These are phyloP conservation scores for Actinernus sp. DNA, from an alignment of 92 coral and sea anemone species.

Conservation along the genomic window DNA sequence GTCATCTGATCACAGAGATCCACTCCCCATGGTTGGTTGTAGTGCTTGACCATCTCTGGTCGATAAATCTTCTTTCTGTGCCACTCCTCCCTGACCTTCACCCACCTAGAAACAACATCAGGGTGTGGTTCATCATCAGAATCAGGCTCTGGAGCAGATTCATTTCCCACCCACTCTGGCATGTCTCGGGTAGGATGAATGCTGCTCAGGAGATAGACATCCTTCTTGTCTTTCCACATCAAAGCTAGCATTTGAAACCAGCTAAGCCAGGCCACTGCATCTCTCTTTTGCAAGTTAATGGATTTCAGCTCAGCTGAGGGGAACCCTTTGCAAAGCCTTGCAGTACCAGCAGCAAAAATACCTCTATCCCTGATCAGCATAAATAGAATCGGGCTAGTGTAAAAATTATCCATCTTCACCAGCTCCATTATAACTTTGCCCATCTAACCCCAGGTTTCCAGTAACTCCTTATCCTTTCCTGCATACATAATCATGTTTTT, in stretches of 20 bases:
- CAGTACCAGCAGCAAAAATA: too few relatives aligned
- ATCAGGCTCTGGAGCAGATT: constrained; percentile 15
- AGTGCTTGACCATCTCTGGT: constrained; percentile 9
- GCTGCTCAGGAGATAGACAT: constrained; percentile 27
- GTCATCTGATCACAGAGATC: constrained; percentile 55
- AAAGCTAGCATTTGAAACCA: constrained; percentile 32
- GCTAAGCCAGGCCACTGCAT: constrained; percentile 24
- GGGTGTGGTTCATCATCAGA: constrained; percentile 22
- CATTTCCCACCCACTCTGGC: constrained; percentile 38
- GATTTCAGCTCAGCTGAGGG: constrained; percentile 22
- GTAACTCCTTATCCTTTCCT: too few relatives aligned
- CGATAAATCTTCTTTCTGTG: constrained; percentile 16
- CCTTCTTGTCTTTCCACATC: constrained; percentile 58
- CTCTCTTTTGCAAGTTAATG: constrained; percentile 17
- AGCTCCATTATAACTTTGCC: too few relatives aligned
- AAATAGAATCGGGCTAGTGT: too few relatives aligned
- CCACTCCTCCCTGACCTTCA: constrained; percentile 24
- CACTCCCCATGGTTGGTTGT: constrained; percentile 28
- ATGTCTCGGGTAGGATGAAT: constrained; percentile 43
- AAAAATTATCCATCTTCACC: too few relatives aligned
- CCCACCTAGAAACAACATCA: constrained; percentile 28
- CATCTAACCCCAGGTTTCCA: too few relatives aligned
- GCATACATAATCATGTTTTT: too few relatives aligned
- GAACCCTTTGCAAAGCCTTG: too few relatives aligned
- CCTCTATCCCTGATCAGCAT: too few relatives aligned